Evolutionary conservation across 1,140 invertebrate species (phyloP), one percentile per base, ranked within the genome.

Genomic region (Oscheius sp.): DNA sequence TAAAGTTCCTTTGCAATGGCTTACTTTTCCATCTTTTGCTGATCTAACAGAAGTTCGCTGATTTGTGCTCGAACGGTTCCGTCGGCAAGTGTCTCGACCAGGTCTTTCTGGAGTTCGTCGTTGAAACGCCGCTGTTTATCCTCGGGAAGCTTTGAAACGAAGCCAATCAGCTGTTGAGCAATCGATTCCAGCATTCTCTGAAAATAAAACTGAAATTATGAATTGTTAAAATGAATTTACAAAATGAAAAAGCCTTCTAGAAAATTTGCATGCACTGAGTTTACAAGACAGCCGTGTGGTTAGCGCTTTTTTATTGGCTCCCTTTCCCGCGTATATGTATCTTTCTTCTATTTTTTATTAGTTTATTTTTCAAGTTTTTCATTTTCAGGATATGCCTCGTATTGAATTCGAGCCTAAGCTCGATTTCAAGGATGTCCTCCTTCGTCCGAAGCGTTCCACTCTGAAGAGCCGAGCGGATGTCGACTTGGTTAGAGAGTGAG

Each of bases 341-440:
- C 29, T 59, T 59, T 59, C 23, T 15, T 0, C 42, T 18, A 45
- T 45, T 45, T 45, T 45, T 45, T 23, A 45, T 45, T 18, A 45
- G 55, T 2, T n/a, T 31, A 31, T 4, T 23, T 45, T 61, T 46
- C 38, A 70, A 34, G 36, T 36, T 70, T 31, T 61, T 35, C 42
- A 23, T 35, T 35, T 58, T n/a, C 10, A 59, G 10, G 23, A 68
- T 36, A 95, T 95, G 93, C 93, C 93, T 49, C 91, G 93, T 81
- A 94, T 95, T 68, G 91, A 94, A 78, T 92, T 92, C 81, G 94
- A 96, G 84, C 89, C 95, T 61, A 96, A 96, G 86, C 86, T 97
- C 65, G 93, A 97, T 86, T 97, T 96, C 84, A 94, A 94, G 86
- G 93, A 96, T 87, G 93, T 96, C 61, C 87, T 96, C 18, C 86